Conservation (phyloP, 2,113 vertebrate genomes). For the Bucco capensis region DNA sequence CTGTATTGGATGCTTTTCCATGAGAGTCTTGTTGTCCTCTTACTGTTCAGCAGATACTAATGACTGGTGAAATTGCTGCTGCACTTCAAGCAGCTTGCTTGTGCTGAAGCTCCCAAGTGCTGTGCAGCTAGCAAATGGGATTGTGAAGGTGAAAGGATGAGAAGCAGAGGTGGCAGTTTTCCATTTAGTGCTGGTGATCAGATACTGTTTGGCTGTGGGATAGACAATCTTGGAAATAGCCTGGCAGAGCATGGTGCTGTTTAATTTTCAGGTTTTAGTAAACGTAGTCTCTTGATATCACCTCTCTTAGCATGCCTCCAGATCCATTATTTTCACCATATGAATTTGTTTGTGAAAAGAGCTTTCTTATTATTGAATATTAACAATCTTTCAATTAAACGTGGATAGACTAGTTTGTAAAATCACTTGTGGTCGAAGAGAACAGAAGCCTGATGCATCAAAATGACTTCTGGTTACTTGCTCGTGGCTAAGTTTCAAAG, state of each 20-base stretch:
- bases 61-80: neutral
- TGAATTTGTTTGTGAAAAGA: neutral
- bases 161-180: neutral
- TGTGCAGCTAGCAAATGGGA: neutral
- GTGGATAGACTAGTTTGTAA: neutral
- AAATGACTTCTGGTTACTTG: neutral
- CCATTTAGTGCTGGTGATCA: neutral
- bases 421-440: neutral
- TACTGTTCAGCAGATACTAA: neutral
- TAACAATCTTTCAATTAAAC: neutral
- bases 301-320: neutral
- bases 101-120: neutral
- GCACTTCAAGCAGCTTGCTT: neutral
- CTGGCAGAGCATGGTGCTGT: neutral
- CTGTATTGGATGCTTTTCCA: neutral
- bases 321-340: neutral
- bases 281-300: neutral
- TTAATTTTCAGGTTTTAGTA: conserved; percentile 9
- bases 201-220: neutral
- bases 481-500: neutral
- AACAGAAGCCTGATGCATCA: neutral
- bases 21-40: neutral
- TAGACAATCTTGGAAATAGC: neutral
- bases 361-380: neutral
- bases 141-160: neutral